Evolutionary conservation across 2,113 vertebrate genomes (phyloP).

Genomic region (Rhodinocichla rosea): DNA sequence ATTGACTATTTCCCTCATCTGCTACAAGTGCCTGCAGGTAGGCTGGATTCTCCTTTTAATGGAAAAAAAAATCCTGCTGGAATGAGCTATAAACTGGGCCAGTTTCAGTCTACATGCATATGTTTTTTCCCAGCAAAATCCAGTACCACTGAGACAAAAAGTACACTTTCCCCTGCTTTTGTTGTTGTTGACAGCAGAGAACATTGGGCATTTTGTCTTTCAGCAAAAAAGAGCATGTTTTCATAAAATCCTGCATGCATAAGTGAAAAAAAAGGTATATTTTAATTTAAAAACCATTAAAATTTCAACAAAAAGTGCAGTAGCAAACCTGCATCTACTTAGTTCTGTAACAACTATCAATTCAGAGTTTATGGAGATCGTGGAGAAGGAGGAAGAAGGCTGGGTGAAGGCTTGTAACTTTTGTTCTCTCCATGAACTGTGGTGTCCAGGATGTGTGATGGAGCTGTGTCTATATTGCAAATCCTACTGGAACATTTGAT

Average conservation of each 20-base stretch:
- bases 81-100: neutral
- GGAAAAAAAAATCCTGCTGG: neutral
- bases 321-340: neutral
- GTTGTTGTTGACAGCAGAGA: neutral
- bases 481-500: neutral
- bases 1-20: neutral
- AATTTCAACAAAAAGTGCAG: neutral
- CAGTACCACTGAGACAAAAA: neutral
- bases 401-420: neutral
- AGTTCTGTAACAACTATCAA: neutral
- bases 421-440: neutral
- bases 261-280: neutral
- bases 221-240: neutral
- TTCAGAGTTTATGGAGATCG: neutral
- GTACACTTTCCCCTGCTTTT: neutral
- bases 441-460: neutral
- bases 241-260: neutral
- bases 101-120: neutral
- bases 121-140: neutral
- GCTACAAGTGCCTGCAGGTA: neutral
- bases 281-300: neutral
- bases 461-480: accelerated
- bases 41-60: neutral
- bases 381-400: neutral
- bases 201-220: neutral